Evolutionary conservation across 2,797 vertebrate species (phyloP).

Genomic region (Epinephelus malabaricus): DNA sequence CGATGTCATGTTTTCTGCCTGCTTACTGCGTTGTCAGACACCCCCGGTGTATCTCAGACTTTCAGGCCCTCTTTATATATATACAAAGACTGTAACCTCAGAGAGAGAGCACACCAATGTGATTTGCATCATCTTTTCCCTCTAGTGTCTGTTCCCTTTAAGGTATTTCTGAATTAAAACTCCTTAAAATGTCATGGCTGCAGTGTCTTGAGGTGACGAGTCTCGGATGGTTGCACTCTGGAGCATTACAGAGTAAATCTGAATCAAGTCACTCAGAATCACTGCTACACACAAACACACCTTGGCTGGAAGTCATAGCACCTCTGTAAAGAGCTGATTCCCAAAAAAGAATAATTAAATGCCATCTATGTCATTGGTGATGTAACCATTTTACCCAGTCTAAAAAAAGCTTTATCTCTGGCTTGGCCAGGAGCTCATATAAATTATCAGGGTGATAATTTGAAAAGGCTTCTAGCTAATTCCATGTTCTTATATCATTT

Average conservation of each 20-base stretch:
- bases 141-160: slow-evolving; percentile 41
- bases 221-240: slow-evolving; percentile 62
- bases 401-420: not conserved
- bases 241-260: slow-evolving; percentile 58
- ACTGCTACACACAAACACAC: not conserved
- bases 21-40: slow-evolving; percentile 52
- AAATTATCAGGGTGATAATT: not conserved
- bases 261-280: slow-evolving; percentile 53
- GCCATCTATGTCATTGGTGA: not conserved
- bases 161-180: slow-evolving; percentile 64
- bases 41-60: slow-evolving; percentile 30
- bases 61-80: slow-evolving; percentile 44
- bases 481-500: too few relatives aligned
- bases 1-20: slow-evolving; percentile 54
- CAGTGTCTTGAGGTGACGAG: slow-evolving; percentile 51
- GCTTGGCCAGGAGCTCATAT: not conserved
- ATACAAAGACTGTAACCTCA: slow-evolving; percentile 44
- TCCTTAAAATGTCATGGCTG: slow-evolving; percentile 59
- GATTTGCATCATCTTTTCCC: slow-evolving; percentile 54
- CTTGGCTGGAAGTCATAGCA: not conserved
- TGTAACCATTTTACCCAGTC: not conserved
- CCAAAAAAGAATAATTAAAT: not conserved
- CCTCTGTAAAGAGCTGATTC: slow-evolving; percentile 10
- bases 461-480: not conserved
- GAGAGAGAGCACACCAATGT: slow-evolving; percentile 15